phyloP scores from a whole-genome alignment of 2,888 invertebrate species.

The Cotesia congregata region DNA sequence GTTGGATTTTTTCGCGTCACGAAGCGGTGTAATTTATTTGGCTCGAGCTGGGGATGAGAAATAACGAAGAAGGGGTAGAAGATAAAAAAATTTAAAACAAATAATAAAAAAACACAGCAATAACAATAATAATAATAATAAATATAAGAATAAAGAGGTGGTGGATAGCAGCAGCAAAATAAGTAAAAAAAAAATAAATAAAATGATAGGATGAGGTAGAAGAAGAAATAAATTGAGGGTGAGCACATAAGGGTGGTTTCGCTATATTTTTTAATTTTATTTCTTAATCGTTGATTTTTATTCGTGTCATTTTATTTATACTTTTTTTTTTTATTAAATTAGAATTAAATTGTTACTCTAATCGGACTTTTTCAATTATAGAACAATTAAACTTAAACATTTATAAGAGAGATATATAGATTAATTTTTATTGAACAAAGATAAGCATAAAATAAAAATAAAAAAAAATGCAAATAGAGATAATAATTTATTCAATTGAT shows the following conservation, averaged over 20 bases:
- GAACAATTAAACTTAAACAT: too few species aligned
- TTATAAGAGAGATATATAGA: too few species aligned
- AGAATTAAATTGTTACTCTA: too few species aligned
- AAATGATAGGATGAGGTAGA: conserved; percentile 31
- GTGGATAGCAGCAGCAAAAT: neutral
- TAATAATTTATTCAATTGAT: too few species aligned
- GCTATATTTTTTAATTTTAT: conserved; percentile 67
- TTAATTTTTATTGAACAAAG: too few species aligned
- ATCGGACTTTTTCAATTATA: too few species aligned
- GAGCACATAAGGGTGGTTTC: conserved; percentile 58
- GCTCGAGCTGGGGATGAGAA: conserved; percentile 53
- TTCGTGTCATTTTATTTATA: too few species aligned
- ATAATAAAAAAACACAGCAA: neutral
- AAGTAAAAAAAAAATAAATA: neutral
- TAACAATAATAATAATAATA: neutral
- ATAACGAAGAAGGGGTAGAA: conserved; percentile 42
- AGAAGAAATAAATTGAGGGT: conserved; percentile 41
- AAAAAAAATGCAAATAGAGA: too few species aligned
- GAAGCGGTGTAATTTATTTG: conserved; percentile 69
- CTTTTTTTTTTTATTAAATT: too few species aligned
- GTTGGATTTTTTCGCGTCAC: conserved; percentile 68
- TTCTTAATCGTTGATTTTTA: conserved; percentile 48
- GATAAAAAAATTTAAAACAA: conserved; percentile 15
- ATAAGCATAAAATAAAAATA: too few species aligned
- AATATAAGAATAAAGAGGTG: neutral